A percentile compares a stretch with the other conserved stretches of the same genome.
Evolutionary conservation across 2,888 invertebrate genomes (phyloP).

Genomic region (Acanthosepion esculentum): DNA sequence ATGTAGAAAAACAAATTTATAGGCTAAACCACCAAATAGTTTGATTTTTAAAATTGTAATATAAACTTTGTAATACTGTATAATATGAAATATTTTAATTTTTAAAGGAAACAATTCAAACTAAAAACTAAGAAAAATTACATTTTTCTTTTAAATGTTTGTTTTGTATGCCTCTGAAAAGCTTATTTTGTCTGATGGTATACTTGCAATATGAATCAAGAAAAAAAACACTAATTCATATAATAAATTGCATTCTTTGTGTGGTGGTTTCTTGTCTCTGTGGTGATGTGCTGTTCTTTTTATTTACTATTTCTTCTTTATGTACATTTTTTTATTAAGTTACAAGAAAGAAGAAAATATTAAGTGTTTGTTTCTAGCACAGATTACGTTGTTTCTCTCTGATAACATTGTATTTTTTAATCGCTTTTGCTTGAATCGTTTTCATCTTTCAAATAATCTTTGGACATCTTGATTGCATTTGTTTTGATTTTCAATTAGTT

Average conservation of each 20-base stretch:
- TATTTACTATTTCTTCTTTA: neutral
- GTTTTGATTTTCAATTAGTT: neutral
- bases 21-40: too few species aligned
- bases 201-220: neutral
- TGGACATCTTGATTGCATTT: neutral
- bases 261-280: neutral
- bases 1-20: neutral
- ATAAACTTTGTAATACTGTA: too few species aligned
- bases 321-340: too few species aligned
- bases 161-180: too few species aligned
- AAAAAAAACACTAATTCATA: neutral
- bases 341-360: neutral
- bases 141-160: too few species aligned
- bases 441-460: neutral
- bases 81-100: too few species aligned
- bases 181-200: neutral
- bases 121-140: too few species aligned
- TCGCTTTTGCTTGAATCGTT: neutral
- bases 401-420: neutral
- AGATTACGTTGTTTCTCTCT: neutral
- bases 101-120: too few species aligned
- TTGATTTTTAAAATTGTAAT: too few species aligned
- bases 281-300: slow-evolving; percentile 9
- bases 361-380: neutral
- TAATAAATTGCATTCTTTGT: neutral